Percentiles rank a stretch among this genome's conserved stretches.
Conservation (phyloP, 1,140 invertebrate genomes). For the Zeugodacus cucurbitae region DNA sequence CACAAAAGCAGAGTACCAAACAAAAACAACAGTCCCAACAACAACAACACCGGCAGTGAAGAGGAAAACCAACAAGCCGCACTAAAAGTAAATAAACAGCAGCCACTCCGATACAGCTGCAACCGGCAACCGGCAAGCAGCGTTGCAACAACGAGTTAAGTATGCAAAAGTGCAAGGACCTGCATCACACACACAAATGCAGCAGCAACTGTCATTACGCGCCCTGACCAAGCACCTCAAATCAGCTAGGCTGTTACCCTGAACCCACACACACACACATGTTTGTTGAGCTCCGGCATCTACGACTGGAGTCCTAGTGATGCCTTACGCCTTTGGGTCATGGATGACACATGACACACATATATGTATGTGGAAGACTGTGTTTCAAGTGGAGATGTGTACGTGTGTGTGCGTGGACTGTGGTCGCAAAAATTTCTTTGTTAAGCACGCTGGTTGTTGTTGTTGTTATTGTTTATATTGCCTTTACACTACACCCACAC, state of each 20-base stretch:
- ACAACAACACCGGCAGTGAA: background rate
- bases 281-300: background rate
- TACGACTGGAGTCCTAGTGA: background rate
- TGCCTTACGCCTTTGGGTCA: constrained; percentile 36
- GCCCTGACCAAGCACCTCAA: background rate
- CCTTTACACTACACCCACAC: background rate
- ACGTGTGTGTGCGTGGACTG: background rate
- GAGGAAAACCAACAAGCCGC: constrained; percentile 33
- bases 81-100: constrained; percentile 34
- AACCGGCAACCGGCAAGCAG: too few species aligned
- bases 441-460: constrained; percentile 12
- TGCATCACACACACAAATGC: background rate
- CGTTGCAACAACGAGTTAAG: too few species aligned
- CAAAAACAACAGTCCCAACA: background rate
- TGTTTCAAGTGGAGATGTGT: too few species aligned
- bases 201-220: background rate
- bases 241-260: background rate
- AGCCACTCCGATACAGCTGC: too few species aligned
- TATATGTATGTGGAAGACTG: too few species aligned
- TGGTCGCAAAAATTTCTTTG: constrained; percentile 40
- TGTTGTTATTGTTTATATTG: constrained; percentile 28
- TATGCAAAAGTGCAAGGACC: background rate
- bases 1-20: background rate
- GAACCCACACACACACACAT: background rate
- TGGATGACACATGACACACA: background rate